Evolutionary conservation across 2,888 invertebrate genomes (phyloP).

Genomic region (Drosophila pullipes): DNA sequence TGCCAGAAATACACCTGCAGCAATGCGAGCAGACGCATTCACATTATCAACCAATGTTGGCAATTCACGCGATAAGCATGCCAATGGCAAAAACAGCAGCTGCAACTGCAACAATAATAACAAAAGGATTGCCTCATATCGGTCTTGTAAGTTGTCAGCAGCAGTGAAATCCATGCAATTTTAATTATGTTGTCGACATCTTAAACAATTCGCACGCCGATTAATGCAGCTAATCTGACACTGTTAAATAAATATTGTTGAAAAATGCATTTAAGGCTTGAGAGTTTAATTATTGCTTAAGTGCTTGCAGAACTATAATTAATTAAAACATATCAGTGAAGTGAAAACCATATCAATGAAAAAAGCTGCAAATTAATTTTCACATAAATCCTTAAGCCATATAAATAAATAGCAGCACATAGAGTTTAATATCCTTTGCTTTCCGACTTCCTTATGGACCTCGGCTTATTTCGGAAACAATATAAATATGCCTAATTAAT

Average conservation of each 20-base stretch:
- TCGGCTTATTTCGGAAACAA: not conserved
- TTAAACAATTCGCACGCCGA: not conserved
- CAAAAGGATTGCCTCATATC: not conserved
- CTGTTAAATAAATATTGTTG: not conserved
- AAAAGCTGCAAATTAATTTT: not conserved
- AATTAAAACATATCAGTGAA: not conserved
- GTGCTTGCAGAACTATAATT: not conserved
- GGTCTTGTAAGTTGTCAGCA: not conserved
- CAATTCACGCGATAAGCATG: constrained; percentile 40
- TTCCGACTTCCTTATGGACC: not conserved
- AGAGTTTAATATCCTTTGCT: not conserved
- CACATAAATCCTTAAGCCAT: not conserved
- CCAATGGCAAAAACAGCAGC: constrained; percentile 28
- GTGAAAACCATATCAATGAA: not conserved
- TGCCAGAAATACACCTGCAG: constrained; percentile 40
- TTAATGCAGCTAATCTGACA: not conserved
- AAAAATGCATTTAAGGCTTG: not conserved
- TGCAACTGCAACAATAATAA: not conserved
- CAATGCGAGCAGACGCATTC: constrained; percentile 3
- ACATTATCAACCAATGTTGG: constrained; percentile 8
- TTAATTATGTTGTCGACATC: constrained; percentile 39
- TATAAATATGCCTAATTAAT: not conserved
- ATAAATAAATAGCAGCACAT: not conserved
- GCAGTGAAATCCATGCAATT: constrained; percentile 34
- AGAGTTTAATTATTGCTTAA: not conserved